Evolutionary conservation across 2,113 vertebrate species (phyloP), one percentile per base, ranked within the genome.

Genomic region (Bufo bufo): DNA sequence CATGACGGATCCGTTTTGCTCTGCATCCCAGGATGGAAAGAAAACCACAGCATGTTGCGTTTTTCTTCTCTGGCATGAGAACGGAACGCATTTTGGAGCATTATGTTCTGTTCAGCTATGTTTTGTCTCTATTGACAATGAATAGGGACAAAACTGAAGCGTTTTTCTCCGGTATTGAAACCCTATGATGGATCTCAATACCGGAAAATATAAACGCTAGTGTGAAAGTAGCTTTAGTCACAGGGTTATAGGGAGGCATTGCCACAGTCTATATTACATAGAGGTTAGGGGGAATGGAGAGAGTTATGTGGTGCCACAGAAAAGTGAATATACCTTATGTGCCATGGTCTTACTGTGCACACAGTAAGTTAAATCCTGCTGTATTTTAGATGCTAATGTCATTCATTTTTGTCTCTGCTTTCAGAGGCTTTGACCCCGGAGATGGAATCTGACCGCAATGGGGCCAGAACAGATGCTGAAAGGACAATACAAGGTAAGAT

Each of bases 401-500:
- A 79, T 86, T 79, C 47, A 66, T 81, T 94, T 94, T 96, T 97
- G 94, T 95, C 96, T 97, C 96, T 96, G 94, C 95, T 97, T 96
- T 92, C 96, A 99, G 98, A 99, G 93, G 97, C 98, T 94, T 96
- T 99, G 98, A 99, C 98, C 97, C 98, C 98, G 95, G 98, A 99
- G 97, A 97, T 99, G 96, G 98, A 99, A 96, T 97, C 96, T 97
- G 98, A 99, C 97, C 98, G 97, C 96, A 97, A 96, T 91, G 96
- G 96, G 95, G 96, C 97, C 96, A 97, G 98, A 98, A 98, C 98
- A 99, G 98, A 99, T 98, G 97, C 98, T 96, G 98, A 99, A 97
- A 99, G 98, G 98, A 98, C 98, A 99, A 99, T 99, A 99, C 98
- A 99, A 99, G 98, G 98, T 99, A 98, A 95, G 96, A 96, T 96